Conservation (phyloP, 2,888 invertebrate genomes). For the Diplazon laetatorius region DNA sequence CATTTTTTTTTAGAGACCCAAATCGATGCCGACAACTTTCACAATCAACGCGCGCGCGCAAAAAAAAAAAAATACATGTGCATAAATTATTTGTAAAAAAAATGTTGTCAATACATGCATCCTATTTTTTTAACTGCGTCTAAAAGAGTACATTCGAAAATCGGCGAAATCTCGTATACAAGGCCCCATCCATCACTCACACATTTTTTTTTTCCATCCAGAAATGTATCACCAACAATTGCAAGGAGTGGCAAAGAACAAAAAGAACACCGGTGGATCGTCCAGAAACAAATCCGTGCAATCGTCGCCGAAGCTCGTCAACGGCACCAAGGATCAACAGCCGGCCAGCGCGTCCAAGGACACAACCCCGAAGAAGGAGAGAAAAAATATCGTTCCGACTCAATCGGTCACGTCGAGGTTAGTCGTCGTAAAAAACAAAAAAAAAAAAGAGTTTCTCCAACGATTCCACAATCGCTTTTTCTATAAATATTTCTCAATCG, state of each 20-base stretch:
- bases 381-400: constrained; percentile 69
- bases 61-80: too few relatives aligned
- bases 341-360: constrained; percentile 83
- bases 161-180: too few relatives aligned
- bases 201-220: constrained; percentile 60
- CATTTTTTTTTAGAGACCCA: too few relatives aligned
- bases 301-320: constrained; percentile 76
- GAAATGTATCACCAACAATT: constrained; percentile 88
- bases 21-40: too few relatives aligned
- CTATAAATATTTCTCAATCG: not conserved
- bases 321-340: constrained; percentile 82
- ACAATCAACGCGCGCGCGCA: too few relatives aligned
- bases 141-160: too few relatives aligned
- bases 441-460: too few relatives aligned
- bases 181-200: too few relatives aligned
- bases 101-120: too few relatives aligned
- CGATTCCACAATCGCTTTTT: too few relatives aligned
- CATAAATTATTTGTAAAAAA: too few relatives aligned
- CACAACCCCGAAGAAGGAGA: constrained; percentile 79
- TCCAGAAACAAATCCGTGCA: constrained; percentile 78
- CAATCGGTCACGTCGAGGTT: constrained; percentile 74
- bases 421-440: constrained; percentile 36
- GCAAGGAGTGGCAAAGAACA: constrained; percentile 85
- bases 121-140: too few relatives aligned
- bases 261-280: constrained; percentile 81